phyloP scores from a whole-genome alignment of 2,797 vertebrate species.

The Falco biarmicus region DNA sequence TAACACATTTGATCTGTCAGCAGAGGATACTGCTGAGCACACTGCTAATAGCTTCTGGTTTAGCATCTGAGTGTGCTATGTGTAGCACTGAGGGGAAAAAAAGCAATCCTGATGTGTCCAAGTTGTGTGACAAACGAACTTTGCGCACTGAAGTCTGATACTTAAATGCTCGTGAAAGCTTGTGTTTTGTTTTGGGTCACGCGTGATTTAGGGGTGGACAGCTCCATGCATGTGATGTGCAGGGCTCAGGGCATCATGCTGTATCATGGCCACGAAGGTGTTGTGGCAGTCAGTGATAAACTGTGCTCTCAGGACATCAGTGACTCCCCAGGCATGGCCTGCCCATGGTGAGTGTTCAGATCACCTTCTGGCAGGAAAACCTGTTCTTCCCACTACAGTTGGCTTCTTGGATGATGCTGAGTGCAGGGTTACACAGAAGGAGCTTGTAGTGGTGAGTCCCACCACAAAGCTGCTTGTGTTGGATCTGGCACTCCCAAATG shows the following conservation, averaged over 20 bases:
- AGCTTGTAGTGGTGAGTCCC: not conserved
- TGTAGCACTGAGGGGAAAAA: no score
- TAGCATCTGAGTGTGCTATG: not conserved
- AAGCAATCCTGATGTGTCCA: not conserved
- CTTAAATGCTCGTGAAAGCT: not conserved
- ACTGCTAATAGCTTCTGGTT: not conserved
- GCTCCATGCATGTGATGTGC: not conserved
- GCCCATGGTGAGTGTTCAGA: not conserved
- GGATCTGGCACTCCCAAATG: not conserved
- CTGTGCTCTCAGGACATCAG: no score
- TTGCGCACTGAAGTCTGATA: not conserved
- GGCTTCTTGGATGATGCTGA: not conserved
- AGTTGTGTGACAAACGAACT: not conserved
- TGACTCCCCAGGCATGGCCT: not conserved
- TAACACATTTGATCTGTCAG: not conserved
- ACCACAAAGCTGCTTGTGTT: not conserved
- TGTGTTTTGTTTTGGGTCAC: not conserved
- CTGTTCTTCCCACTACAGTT: not conserved
- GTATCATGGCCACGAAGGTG: not conserved
- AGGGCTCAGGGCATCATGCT: not conserved
- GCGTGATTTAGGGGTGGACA: not conserved
- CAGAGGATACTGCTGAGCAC: not conserved
- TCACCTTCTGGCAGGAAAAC: not conserved
- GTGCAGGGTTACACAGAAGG: not conserved
- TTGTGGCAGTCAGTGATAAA: not conserved